Conservation (phyloP, 2,888 invertebrate genomes). For the Platycnemis pennipes region DNA sequence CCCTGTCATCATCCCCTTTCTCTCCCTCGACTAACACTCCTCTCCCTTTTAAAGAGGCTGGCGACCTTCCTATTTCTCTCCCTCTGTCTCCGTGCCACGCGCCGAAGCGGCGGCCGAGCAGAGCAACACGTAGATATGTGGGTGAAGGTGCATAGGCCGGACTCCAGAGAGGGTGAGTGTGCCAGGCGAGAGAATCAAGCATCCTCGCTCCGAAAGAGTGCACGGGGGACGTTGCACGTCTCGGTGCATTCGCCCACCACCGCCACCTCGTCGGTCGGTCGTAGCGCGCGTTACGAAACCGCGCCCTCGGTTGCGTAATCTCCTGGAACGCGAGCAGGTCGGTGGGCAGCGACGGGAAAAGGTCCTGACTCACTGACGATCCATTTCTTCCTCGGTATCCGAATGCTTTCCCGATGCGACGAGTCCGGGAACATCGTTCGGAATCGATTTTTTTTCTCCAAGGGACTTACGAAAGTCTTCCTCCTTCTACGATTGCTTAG, state of each 20-base stretch:
- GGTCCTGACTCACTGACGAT: neutral
- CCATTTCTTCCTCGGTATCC: neutral
- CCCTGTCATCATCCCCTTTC: neutral
- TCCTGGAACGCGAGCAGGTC: neutral
- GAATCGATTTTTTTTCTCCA: too few species aligned
- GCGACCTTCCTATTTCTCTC: neutral
- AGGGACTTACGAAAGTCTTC: too few species aligned
- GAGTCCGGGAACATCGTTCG: too few species aligned
- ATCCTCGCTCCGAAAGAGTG: too few species aligned
- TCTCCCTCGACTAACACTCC: neutral
- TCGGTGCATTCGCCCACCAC: neutral
- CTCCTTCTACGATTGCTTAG: too few species aligned
- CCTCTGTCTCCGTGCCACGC: neutral
- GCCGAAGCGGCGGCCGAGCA: too few species aligned
- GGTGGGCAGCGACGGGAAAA: neutral
- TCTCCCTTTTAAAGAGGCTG: neutral
- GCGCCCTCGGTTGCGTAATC: neutral
- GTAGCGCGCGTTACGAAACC: neutral
- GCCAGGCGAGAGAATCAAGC: too few species aligned
- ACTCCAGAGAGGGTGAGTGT: too few species aligned
- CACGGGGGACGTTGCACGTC: neutral
- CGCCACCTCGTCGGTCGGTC: too few species aligned
- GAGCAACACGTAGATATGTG: too few species aligned
- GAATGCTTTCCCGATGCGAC: too few species aligned
- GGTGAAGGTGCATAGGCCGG: too few species aligned